These are phyloP conservation scores for Leptoteleia sp. DNA, from an alignment of 1,140 invertebrate species.

Conservation along the genomic window DNA sequence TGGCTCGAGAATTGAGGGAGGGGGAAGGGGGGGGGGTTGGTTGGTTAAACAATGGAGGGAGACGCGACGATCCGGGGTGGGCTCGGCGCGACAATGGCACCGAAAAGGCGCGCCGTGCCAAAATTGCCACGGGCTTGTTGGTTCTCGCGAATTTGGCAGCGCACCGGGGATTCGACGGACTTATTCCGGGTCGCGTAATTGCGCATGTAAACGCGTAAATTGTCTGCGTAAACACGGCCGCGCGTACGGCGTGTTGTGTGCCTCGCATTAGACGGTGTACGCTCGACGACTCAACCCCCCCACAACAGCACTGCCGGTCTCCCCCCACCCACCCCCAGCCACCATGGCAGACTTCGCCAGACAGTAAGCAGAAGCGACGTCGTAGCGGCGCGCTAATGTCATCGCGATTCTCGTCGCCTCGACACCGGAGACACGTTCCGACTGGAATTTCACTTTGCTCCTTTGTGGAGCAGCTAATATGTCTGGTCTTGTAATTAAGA, in stretches of 20 bases:
- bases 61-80: constrained; percentile 22
- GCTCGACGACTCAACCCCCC: too few species aligned
- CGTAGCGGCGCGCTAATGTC: constrained; percentile 46
- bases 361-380: constrained; percentile 40
- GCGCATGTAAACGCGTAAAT: constrained; percentile 63
- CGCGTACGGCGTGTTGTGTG: constrained; percentile 20
- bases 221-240: constrained; percentile 64
- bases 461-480: constrained; percentile 52
- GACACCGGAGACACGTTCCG: constrained; percentile 35
- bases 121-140: constrained; percentile 35
- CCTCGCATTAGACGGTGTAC: constrained; percentile 9
- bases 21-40: too few species aligned
- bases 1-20: too few species aligned
- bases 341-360: neutral
- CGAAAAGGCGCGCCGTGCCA: constrained; percentile 20
- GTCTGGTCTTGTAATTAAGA: constrained; percentile 59
- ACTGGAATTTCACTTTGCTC: constrained; percentile 53
- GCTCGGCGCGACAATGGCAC: constrained; percentile 32
- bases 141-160: constrained; percentile 23
- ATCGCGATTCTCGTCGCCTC: constrained; percentile 47
- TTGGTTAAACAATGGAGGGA: constrained; percentile 28
- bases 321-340: neutral
- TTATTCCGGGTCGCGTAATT: constrained; percentile 61
- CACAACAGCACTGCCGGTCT: too few species aligned
- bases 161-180: constrained; percentile 28